Percentiles rank a stretch among this genome's conserved stretches.
These are phyloP conservation scores for Platycercus adscitus DNA, from an alignment of 2,113 vertebrate species.

Conservation along the genomic window DNA sequence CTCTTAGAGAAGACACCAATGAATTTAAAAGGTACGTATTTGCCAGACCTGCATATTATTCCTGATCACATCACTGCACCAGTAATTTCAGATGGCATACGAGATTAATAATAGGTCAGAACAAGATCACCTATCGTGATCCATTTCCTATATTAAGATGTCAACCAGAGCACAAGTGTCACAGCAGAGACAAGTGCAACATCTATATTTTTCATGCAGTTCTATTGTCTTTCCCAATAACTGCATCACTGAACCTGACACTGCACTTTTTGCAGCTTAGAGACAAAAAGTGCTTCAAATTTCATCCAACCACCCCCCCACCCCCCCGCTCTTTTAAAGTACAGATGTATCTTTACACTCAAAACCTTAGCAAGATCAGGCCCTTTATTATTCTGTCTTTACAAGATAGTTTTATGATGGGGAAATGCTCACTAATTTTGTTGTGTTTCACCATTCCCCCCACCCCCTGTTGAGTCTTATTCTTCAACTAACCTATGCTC, in stretches of 20 bases:
- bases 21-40: neutral
- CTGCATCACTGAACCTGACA: neutral
- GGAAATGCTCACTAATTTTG: neutral
- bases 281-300: neutral
- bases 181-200: neutral
- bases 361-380: neutral
- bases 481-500: neutral
- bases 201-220: neutral
- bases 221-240: neutral
- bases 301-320: neutral
- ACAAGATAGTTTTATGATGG: neutral
- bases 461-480: neutral
- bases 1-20: neutral
- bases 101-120: neutral
- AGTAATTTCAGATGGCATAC: neutral
- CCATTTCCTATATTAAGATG: neutral
- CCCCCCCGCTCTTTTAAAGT: fast-evolving
- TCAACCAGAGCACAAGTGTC: neutral
- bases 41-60: neutral
- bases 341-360: neutral
- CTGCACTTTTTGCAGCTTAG: neutral
- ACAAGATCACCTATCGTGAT: neutral
- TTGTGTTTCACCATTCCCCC: neutral
- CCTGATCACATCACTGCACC: neutral
- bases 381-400: neutral